Percentiles rank a stretch among this genome's conserved stretches.
Evolutionary conservation across 2,797 vertebrate species (phyloP).

Genomic region (Enteromius unitaeniatus): DNA sequence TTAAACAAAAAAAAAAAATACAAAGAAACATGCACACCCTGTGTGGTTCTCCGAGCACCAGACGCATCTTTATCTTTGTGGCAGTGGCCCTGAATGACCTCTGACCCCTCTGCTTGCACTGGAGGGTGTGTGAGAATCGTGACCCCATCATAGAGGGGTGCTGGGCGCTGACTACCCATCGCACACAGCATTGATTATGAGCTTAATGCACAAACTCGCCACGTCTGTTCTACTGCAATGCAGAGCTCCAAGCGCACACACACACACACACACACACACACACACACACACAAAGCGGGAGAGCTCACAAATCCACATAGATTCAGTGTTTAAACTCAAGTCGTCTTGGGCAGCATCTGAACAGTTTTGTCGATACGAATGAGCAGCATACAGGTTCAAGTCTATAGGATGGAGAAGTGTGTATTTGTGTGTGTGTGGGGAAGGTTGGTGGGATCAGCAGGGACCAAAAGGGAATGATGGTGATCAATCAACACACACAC

Average conservation of each 20-base stretch:
- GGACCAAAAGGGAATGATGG: slow-evolving; percentile 82
- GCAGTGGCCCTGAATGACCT: slow-evolving; percentile 77
- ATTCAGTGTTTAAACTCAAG: slow-evolving; percentile 1
- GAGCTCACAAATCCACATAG: slow-evolving; percentile 9
- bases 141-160: slow-evolving; percentile 78
- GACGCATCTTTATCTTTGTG: slow-evolving; percentile 72
- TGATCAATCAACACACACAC: slow-evolving; percentile 88
- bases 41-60: slow-evolving; percentile 38
- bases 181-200: slow-evolving; percentile 87
- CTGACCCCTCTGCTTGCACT: slow-evolving; percentile 81
- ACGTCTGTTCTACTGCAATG: slow-evolving; percentile 65
- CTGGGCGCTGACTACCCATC: slow-evolving; percentile 68
- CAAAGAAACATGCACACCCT: background rate
- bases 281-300: background rate
- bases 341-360: background rate
- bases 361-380: background rate
- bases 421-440: slow-evolving; percentile 54
- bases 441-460: slow-evolving; percentile 81
- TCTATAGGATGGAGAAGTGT: slow-evolving; percentile 72
- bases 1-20: background rate
- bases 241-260: slow-evolving; percentile 39
- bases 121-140: slow-evolving; percentile 85
- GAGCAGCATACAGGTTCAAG: slow-evolving; percentile 81
- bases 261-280: slow-evolving; percentile 11
- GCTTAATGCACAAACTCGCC: slow-evolving; percentile 76